phyloP scores from a whole-genome alignment of 2,113 vertebrate species.

The Galbula dea region DNA sequence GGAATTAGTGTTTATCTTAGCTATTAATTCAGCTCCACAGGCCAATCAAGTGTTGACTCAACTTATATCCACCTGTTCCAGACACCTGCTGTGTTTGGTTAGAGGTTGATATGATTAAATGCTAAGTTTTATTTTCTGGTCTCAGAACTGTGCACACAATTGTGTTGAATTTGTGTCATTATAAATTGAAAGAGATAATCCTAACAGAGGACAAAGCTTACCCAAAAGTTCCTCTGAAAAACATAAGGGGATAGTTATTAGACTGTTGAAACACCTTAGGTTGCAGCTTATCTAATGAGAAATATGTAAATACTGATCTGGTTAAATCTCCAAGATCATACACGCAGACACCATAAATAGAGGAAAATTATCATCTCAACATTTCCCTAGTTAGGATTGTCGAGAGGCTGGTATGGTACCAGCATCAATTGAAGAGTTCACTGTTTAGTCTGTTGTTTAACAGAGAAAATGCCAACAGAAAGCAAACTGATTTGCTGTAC shows the following conservation, averaged over 20 bases:
- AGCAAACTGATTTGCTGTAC: background rate
- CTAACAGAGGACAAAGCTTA: background rate
- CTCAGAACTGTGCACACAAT: background rate
- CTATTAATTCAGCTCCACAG: background rate
- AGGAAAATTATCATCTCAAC: background rate
- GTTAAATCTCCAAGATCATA: background rate
- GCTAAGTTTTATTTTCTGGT: background rate
- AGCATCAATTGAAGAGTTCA: background rate
- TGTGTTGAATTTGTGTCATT: background rate
- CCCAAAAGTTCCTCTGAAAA: background rate
- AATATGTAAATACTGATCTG: background rate
- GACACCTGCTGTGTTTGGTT: background rate
- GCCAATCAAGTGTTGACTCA: background rate
- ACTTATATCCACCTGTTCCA: background rate
- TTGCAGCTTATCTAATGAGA: background rate
- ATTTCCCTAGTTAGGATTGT: background rate
- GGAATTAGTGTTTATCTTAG: background rate
- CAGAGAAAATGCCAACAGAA: background rate
- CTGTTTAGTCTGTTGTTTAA: background rate
- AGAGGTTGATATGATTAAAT: background rate
- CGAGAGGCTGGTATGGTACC: background rate
- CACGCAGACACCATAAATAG: background rate
- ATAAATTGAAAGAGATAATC: background rate
- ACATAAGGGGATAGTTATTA: background rate
- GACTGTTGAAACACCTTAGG: background rate